phyloP scores from a whole-genome alignment of 2,888 invertebrate genomes.

The Apodemia mormo region DNA sequence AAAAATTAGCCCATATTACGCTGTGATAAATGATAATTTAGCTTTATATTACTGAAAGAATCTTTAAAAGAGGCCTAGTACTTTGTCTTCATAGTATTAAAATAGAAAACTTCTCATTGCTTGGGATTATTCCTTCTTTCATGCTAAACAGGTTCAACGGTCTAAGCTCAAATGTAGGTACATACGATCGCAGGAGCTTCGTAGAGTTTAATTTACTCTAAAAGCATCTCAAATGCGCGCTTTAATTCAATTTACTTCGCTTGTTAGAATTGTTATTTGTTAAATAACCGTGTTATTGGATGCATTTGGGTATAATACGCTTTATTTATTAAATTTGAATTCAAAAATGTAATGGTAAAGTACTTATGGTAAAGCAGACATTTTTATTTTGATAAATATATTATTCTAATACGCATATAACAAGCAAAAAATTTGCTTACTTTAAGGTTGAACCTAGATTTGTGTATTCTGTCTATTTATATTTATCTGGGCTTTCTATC shows the following conservation, averaged over 20 bases:
- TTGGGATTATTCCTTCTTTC: neutral
- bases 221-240: slow-evolving; percentile 5
- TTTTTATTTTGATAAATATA: neutral
- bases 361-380: neutral
- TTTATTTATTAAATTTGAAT: neutral
- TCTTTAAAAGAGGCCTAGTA: no score
- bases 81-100: no score
- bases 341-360: neutral
- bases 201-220: slow-evolving; percentile 11
- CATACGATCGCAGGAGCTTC: neutral
- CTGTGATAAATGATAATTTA: no score
- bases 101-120: neutral
- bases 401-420: no score
- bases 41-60: no score
- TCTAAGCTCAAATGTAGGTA: neutral
- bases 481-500: no score
- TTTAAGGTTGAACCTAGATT: no score
- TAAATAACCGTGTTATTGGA: neutral
- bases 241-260: slow-evolving; percentile 5
- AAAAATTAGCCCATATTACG: no score
- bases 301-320: neutral
- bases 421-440: no score
- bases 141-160: neutral
- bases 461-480: no score
- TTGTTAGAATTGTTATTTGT: slow-evolving; percentile 3